Conservation (phyloP, 2,888 invertebrate genomes). For the Leptura quadrifasciata region DNA sequence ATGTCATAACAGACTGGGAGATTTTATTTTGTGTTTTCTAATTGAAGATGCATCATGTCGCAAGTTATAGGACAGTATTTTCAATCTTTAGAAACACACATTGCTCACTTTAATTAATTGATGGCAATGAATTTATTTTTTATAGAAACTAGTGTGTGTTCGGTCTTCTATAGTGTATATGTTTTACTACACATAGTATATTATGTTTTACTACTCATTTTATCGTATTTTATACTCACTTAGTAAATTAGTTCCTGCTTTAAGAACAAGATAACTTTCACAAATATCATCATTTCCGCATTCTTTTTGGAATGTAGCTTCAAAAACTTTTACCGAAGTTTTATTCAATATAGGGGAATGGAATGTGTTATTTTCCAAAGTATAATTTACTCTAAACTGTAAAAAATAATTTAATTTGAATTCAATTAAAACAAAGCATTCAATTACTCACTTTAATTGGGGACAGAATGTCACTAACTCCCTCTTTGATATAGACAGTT, state of each 20-base stretch:
- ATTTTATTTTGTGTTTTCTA: too few species aligned
- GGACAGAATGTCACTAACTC: slow-evolving; percentile 90
- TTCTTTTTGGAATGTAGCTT: slow-evolving; percentile 92
- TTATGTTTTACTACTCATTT: not conserved
- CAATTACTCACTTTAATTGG: slow-evolving; percentile 77
- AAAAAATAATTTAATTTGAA: slow-evolving; percentile 52
- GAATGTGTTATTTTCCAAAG: slow-evolving; percentile 83
- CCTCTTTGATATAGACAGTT: slow-evolving; percentile 90
- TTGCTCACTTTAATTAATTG: too few species aligned
- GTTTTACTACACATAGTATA: not conserved
- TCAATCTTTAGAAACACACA: too few species aligned
- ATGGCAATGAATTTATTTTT: too few species aligned
- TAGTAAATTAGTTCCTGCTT: slow-evolving; percentile 75
- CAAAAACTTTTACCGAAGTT: slow-evolving; percentile 86
- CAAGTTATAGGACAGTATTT: too few species aligned
- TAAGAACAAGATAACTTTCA: slow-evolving; percentile 85
- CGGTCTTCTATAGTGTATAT: too few species aligned
- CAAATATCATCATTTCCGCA: slow-evolving; percentile 93
- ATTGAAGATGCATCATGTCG: too few species aligned
- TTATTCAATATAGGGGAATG: slow-evolving; percentile 93
- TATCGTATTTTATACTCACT: slow-evolving; percentile 63
- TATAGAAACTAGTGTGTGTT: too few species aligned
- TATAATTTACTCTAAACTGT: slow-evolving; percentile 89
- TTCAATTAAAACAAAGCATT: slow-evolving; percentile 12
- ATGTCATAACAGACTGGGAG: too few species aligned